Base-by-base conservation (phyloP, 2,888 invertebrate genomes). In the Pomacea canaliculata region DNA sequence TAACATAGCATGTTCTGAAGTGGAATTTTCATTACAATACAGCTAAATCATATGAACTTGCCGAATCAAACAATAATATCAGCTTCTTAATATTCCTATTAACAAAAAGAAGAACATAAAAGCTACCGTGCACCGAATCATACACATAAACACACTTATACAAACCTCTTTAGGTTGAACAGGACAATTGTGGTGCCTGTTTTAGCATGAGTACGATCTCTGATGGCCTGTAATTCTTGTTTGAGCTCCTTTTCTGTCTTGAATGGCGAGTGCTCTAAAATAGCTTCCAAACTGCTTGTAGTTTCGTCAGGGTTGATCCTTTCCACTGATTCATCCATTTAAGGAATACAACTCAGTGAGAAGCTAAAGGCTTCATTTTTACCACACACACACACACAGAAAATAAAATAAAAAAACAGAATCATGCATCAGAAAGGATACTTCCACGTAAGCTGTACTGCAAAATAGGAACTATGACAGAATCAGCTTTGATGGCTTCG, bases 161-260 rank as follows among this genome's bases (percentile, higher is more conserved):
- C 12, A 7, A 63, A 70, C 51, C 18, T 70, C 56, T 70, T 56
- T 12, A 90, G 82, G 76, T 88, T 89, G 78, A 85, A 89, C 70
- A 90, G 82, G 69, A 90, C 82, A 70, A 89, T 89, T 63, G 85
- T 84, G 13, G 90, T 90, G 46, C 90, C 90, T 10, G 85, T 86
- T 51, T 81, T 82, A 56, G 84, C 81, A 12, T 69, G 88, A 73
- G 37, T 37, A 37, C 1, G 77, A 70, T 13, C 82, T 60, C 75
- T 71, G 69, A 88, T 74, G 1, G 77, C 71, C 13, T 83, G 79
- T 13, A 89, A 80, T 79, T 88, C 86, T 23, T 78, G 68, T n/a
- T 86, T 73, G 0, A 90, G 79, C 18, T 83, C 83, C 16, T 85
- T 76, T 76, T 87, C 86, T 27, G 83, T 78, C 9, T 82, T 84